Conservation (phyloP, 2,888 invertebrate species). For the Chirona hameri region DNA sequence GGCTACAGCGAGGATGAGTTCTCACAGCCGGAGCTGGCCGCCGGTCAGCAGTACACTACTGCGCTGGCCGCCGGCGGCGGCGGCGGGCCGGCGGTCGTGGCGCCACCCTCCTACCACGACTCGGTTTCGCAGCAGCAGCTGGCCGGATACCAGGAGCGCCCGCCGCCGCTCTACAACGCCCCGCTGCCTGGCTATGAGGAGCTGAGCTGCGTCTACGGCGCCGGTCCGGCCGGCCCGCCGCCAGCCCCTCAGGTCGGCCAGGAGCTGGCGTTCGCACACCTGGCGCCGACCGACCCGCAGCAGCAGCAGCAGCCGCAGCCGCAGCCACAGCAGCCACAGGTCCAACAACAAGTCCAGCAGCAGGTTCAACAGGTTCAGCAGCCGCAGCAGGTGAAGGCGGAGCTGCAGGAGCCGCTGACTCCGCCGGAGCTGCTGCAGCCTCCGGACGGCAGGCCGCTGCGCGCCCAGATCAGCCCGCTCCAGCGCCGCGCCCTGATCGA, state of each 20-base stretch:
- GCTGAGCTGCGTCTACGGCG: conserved; percentile 6
- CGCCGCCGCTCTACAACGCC: conserved; percentile 25
- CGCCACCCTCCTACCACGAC: not conserved
- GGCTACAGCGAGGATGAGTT: not conserved
- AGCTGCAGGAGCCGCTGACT: not conserved
- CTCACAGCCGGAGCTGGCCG: not conserved
- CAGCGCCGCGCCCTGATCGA: conserved; percentile 25
- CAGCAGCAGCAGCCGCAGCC: not conserved
- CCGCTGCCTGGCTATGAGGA: conserved; percentile 26
- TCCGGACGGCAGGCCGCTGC: not conserved
- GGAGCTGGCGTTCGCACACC: not conserved
- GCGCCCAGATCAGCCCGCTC: conserved; percentile 6
- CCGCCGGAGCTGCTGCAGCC: not conserved
- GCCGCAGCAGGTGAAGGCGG: not conserved
- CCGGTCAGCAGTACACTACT: not conserved
- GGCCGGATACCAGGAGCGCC: not conserved
- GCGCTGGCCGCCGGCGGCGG: not conserved
- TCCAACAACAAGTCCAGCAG: too few relatives aligned
- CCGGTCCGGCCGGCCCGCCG: not conserved
- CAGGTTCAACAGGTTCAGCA: too few relatives aligned
- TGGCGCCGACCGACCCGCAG: not conserved
- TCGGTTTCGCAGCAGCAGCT: conserved; percentile 4
- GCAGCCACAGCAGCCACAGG: too few relatives aligned
- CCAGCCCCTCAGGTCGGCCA: not conserved
- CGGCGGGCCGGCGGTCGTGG: not conserved